Percentiles rank a stretch among this genome's conserved stretches.
Evolutionary conservation across 2,888 invertebrate species (phyloP).

Genomic region (Arge pagana): DNA sequence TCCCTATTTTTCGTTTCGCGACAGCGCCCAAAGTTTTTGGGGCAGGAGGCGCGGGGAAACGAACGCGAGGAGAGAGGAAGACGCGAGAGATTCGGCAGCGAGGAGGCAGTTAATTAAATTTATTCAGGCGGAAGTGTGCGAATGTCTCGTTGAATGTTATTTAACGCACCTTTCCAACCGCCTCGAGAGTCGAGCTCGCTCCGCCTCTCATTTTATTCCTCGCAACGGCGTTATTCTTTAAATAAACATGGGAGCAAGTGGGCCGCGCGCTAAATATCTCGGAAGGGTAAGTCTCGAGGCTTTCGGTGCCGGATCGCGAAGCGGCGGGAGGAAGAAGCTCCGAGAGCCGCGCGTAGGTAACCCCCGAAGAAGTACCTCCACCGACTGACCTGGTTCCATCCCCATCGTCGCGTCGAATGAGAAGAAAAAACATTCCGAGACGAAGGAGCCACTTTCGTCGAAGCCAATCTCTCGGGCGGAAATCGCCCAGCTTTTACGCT

Average conservation of each 20-base stretch:
- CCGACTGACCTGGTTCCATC: too few relatives aligned
- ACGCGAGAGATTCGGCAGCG: too few relatives aligned
- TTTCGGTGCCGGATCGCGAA: not conserved
- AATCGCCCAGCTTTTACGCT: constrained; percentile 6
- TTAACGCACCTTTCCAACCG: constrained; percentile 19
- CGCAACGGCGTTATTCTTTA: constrained; percentile 22
- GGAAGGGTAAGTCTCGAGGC: too few relatives aligned
- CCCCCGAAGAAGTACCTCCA: not conserved
- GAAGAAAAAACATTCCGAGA: not conserved
- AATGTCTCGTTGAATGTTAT: constrained; percentile 26
- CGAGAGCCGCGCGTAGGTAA: not conserved
- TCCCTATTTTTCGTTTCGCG: too few relatives aligned
- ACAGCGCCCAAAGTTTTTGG: too few relatives aligned
- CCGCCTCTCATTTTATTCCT: not conserved
- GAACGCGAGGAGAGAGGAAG: too few relatives aligned
- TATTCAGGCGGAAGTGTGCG: constrained; percentile 28
- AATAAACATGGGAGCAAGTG: constrained; percentile 27
- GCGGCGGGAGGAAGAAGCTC: not conserved
- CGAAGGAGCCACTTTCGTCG: not conserved
- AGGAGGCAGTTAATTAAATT: constrained; percentile 35
- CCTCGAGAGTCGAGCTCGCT: not conserved
- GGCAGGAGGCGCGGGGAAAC: too few relatives aligned
- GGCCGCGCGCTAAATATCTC: constrained; percentile 20
- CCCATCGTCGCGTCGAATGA: too few relatives aligned
- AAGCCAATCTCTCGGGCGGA: not conserved